Base-by-base conservation (phyloP, 2,113 vertebrate genomes). In the Aegotheles bennettii region DNA sequence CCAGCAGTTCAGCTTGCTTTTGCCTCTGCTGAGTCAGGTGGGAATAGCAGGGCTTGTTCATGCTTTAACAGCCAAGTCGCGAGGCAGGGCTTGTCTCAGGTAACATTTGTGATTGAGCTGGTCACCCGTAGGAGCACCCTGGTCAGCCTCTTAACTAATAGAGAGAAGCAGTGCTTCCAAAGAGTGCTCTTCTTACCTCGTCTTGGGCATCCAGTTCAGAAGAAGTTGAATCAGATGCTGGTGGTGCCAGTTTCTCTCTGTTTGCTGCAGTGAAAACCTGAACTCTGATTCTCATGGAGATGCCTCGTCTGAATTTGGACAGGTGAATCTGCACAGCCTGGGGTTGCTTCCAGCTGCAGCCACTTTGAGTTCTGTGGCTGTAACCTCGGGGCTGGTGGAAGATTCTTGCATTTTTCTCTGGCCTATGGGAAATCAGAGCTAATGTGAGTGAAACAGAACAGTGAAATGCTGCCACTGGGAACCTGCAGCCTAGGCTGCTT, bases 401-500 rank as follows among this genome's bases (percentile, higher is more conserved):
- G 25, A 14, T 85, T 76, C 35, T 68, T 82, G 17, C 23, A 57
- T 78, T 82, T 82, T 79, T 59, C 47, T 17, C 14, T 24, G 53
- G 20, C 29, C 16, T 6, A 3, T 59, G 31, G 82, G 61, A 78
- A 61, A 54, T 82, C 15, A 29, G 43, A 92, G 56, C 17, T 28
- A 25, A 40, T 17, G 16, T 0, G 0, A 48, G 17, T 61, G 51
- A 75, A 84, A 48, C 26, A 56, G n/a, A 73, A 10, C 12, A 63
- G 33, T 13, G 8, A 43, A 67, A 51, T 5, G 1, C 36, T 40
- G 45, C 19, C 9, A 3, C 8, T 63, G 33, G 36, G n/a, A 92
- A 35, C 25, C 40, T 36, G 14, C 11, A 5, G 10, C 16, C 31
- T 48, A 23, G 36, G 36, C 17, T 36, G 50, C 35, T 68, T 45